Base-by-base conservation (phyloP, 2,888 invertebrate species). In the Corbicula japonica region DNA sequence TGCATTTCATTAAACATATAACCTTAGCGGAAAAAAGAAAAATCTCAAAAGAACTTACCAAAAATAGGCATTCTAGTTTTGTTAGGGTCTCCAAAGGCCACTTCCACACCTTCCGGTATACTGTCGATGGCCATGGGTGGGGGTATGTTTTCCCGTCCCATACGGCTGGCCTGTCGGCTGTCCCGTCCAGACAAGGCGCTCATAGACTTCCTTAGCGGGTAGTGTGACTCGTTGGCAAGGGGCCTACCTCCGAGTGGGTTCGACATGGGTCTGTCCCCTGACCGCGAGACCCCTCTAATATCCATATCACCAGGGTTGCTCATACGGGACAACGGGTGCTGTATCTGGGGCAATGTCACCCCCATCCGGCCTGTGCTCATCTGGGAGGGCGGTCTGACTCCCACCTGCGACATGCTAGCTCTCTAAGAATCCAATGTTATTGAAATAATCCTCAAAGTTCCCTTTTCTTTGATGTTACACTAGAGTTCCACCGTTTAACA, bases 31-130 rank as follows among this genome's bases (percentile, higher is more conserved):
- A 46, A 2, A 3, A 18, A 21, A n/a, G 2, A 46, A 2, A 46
- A 3, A 21, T 21, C 46, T 46, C 46, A n/a, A 12, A 63, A 60
- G 30, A n/a, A 86, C 92, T 89, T 88, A 93, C 93, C 93, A 77
- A 93, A 93, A 2, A 93, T 80, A 0, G 93, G 93, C 66, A 93
- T 87, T 61, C 91, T 88, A 15, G 92, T 90, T 61, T 90, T 89
- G 46, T 58, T 78, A 0, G 91, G 90, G 73, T 93, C 92, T 32
- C 93, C 93, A 54, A 84, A 86, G 4, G 85, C 86, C 30, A 92
- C 91, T 76, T 92, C 92, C 26, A 92, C 88, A 4, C 92, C 92
- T 62, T 93, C 93, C 15, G 93, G 93, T 46, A 93, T 93, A 52
- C 79, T 85, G 15, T 89, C 89, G 12, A 85, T 79, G 21, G 66